Percentiles rank a stretch among this genome's conserved stretches.
phyloP scores from a whole-genome alignment of 2,888 invertebrate genomes.

The Phrixothrix hirtus region DNA sequence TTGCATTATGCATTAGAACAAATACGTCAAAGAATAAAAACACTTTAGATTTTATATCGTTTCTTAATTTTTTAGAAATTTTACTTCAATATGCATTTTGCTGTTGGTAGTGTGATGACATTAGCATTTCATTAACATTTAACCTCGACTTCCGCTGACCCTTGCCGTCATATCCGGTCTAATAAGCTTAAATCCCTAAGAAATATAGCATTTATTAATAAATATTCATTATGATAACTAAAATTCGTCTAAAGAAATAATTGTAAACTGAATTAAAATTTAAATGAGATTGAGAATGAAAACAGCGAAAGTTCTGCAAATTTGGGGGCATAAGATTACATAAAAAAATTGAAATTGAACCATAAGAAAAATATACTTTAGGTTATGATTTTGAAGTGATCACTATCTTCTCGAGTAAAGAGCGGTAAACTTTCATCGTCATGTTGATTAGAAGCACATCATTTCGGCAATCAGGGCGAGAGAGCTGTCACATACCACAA shows the following conservation, averaged over 20 bases:
- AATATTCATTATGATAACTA: constrained; percentile 22
- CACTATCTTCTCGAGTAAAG: constrained; percentile 36
- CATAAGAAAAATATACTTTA: no score
- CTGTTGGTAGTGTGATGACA: constrained; percentile 42
- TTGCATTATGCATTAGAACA: no score
- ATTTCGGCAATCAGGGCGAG: constrained; percentile 36
- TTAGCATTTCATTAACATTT: constrained; percentile 49
- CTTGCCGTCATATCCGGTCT: constrained; percentile 52
- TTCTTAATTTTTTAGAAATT: no score
- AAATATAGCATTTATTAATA: constrained; percentile 17
- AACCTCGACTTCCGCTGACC: constrained; percentile 51
- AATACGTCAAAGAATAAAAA: no score
- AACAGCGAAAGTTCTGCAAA: no score
- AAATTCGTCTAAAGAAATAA: no score
- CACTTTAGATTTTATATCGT: no score
- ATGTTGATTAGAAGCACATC: constrained; percentile 40
- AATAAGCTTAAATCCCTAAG: constrained; percentile 41
- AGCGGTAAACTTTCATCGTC: constrained; percentile 44
- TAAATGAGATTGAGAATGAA: no score
- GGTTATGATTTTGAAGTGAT: neutral
- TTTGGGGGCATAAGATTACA: no score
- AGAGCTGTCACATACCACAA: constrained; percentile 31
- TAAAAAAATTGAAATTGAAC: no score
- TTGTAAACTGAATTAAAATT: no score
- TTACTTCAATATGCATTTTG: constrained; percentile 14